Conservation (phyloP, 2,797 vertebrate genomes). For the Hephaestus fuliginosus region DNA sequence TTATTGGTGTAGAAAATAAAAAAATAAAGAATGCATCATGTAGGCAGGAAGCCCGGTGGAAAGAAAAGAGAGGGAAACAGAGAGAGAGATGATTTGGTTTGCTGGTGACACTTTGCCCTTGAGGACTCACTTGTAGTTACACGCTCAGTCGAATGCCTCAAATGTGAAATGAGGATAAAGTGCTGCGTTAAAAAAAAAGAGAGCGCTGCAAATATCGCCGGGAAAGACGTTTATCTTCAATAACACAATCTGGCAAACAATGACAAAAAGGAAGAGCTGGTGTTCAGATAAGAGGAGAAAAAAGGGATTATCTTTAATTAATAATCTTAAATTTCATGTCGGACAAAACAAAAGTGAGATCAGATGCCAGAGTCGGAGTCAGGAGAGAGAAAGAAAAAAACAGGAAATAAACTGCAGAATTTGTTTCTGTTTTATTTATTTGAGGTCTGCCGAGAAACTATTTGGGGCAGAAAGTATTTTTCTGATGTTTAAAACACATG, state of each 20-base stretch:
- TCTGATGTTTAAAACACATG: background rate
- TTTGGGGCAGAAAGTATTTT: background rate
- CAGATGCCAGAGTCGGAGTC: constrained; percentile 12
- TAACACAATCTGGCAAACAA: constrained; percentile 40
- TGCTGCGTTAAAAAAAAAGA: constrained; percentile 19
- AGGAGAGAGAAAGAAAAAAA: background rate
- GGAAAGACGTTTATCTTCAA: constrained; percentile 50
- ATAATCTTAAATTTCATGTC: constrained; percentile 52
- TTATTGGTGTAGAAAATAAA: constrained; percentile 44
- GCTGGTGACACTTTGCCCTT: constrained; percentile 62
- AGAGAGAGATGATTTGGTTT: constrained; percentile 19
- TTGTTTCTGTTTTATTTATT: background rate
- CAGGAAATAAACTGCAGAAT: background rate
- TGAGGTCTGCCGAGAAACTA: background rate
- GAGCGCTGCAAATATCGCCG: background rate
- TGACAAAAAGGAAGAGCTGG: background rate
- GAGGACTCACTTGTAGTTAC: constrained; percentile 64
- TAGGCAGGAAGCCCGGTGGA: constrained; percentile 26
- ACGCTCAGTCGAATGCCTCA: constrained; percentile 60
- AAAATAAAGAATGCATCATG: constrained; percentile 13
- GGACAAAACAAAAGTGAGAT: constrained; percentile 39
- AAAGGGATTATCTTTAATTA: constrained; percentile 65
- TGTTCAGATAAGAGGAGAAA: constrained; percentile 8
- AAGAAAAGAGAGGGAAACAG: background rate
- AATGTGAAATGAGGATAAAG: constrained; percentile 60